phyloP scores from a whole-genome alignment of 2,797 vertebrate genomes.

The Astyanax mexicanus region DNA sequence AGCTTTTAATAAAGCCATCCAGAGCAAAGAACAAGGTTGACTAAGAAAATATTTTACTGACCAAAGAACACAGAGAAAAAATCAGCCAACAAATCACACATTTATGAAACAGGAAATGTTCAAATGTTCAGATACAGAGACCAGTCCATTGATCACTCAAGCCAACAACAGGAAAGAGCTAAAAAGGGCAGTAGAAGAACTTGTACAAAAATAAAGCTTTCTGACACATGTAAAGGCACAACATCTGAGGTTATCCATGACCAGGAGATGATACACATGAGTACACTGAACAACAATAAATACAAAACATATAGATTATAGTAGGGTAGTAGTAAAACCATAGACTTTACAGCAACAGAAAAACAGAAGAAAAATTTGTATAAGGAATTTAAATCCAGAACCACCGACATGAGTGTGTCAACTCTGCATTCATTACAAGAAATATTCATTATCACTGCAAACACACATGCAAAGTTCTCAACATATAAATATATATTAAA shows the following conservation, averaged over 20 bases:
- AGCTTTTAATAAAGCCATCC: neutral
- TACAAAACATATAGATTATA: too few species aligned
- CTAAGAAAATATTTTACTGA: constrained; percentile 1
- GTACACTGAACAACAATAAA: neutral
- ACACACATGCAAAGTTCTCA: neutral
- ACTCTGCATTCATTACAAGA: constrained; percentile 3
- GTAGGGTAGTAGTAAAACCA: too few species aligned
- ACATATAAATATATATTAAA: constrained; percentile 4
- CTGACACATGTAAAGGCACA: constrained; percentile 40
- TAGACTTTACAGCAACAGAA: neutral
- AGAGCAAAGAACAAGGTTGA: neutral
- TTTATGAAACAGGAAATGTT: neutral
- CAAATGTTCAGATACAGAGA: neutral
- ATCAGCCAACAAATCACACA: neutral
- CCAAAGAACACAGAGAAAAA: neutral
- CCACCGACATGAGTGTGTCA: neutral
- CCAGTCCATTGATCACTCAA: neutral
- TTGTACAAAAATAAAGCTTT: constrained; percentile 28
- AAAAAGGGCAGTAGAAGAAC: neutral
- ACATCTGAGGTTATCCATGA: constrained; percentile 3
- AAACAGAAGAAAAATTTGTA: neutral
- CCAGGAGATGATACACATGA: neutral
- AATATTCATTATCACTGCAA: too few species aligned
- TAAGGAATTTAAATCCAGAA: too few species aligned
- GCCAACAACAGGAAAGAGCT: constrained; percentile 1